Base-by-base conservation (phyloP, 1,140 invertebrate species). In the Ceratina australensis region DNA sequence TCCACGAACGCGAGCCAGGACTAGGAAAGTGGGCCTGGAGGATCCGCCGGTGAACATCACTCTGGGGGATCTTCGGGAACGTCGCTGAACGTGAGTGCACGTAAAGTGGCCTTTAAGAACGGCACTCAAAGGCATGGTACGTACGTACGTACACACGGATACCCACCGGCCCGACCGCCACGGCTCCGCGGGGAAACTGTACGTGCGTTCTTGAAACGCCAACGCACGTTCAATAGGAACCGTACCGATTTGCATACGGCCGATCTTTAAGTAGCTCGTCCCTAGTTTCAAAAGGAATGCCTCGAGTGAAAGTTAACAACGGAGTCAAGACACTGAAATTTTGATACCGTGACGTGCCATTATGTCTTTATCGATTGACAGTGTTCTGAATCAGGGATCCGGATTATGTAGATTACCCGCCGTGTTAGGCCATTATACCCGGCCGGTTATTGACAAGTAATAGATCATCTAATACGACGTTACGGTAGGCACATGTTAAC, bases 41-140 rank as follows among this genome's bases (percentile, higher is more conserved):
- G 57, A 83, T 84, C 60, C 67, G 67, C 22, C 33, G 47, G 67
- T 42, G 64, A 74, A 71, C 69, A 66, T 72, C 65, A 57, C 65
- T 82, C 20, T 52, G 64, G 64, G 75, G 56, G 54, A 72, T 84
- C 72, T 74, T 68, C 47, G 50, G 63, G 61, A 76, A 69, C 33
- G 79, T 84, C 78, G 54, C 74, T 60, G 54, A 63, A 78, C 33
- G 78, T 50, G 57, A 81, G 79, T 78, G 82, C 66, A 24, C 71
- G 81, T 63, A 81, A 72, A 84, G 83, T 76, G 65, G 63, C 33
- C 72, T 79, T 76, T 75, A 81, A 85, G 82, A 81, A 81, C 63
- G 22, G 33, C 79, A 73, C 82, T 85, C 72, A 20, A 81, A 60
- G 59, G n/a, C 71, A 13, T 66, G 49, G 50, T 50, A 52, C 26